Base-by-base conservation (phyloP, 1,140 invertebrate genomes). In the Archivesica marissinica region DNA sequence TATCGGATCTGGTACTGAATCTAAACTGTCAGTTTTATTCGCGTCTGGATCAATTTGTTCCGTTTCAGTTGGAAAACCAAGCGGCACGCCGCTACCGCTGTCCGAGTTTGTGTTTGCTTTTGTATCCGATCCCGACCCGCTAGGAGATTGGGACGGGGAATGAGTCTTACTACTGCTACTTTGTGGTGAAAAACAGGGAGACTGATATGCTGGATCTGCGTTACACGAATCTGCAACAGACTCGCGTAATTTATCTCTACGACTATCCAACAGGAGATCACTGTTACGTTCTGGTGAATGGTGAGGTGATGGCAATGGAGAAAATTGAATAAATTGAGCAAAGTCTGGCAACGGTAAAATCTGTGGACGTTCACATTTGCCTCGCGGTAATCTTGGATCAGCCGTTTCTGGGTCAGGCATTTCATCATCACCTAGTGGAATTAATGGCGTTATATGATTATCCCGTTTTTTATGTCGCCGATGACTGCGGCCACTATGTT, bases 141-240 rank as follows among this genome's bases (percentile, higher is more conserved):
- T 87, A 13, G 88, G 90, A 76, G 88, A 87, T 30, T 89, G 82
- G 17, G 83, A 87, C 13, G 89, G 89, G n/a, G 87, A 88, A 77
- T 86, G 87, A n/a, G 88, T 87, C 80, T 90, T 90, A 85, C 88
- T 89, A 15, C 88, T 89, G 81, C 89, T 90, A 72, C 88, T 88
- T 50, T 88, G 89, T 61, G 89, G 88, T 44, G 89, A 90, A 85
- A 90, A 90, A 77, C 89, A 89, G 15, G 89, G 89, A 13, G 89
- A 90, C 41, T 89, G 82, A 52, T 85, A 61, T 44, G 78, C 35
- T 30, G 44, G 20, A 17, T 78, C 59, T 35, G 74, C 41, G 38
- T 54, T 70, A 70, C 72, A 61, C 47, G 72, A 59, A 68, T 20
- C 59, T 52, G 23, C 44, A 30, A 44, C 68, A 41, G 64, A 54